phyloP scores from a whole-genome alignment of 1,140 invertebrate genomes.

The Pentalonia nigronervosa region DNA sequence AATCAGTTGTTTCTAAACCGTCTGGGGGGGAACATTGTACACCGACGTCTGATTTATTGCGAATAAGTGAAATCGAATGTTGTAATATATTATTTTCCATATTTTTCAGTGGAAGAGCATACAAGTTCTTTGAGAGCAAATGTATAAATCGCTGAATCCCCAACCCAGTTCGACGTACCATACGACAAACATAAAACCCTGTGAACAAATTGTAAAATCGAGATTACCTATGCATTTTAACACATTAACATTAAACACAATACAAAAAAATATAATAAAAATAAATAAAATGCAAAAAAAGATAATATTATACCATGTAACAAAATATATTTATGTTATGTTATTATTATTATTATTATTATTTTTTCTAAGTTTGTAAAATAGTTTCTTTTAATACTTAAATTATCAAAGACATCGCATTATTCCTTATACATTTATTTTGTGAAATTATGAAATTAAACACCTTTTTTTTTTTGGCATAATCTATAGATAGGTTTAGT shows the following conservation, averaged over 20 bases:
- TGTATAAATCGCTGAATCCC: neutral
- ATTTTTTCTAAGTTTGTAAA: too few relatives aligned
- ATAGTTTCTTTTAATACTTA: too few relatives aligned
- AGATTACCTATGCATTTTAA: neutral
- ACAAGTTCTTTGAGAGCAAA: neutral
- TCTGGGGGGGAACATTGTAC: neutral
- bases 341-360: too few relatives aligned
- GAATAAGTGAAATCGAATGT: neutral
- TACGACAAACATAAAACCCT: neutral
- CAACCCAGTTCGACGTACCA: neutral
- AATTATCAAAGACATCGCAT: too few relatives aligned
- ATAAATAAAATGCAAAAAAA: too few relatives aligned
- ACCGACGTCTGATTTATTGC: neutral
- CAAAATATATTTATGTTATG: neutral
- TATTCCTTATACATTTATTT: too few relatives aligned
- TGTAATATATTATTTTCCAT: conserved; percentile 19
- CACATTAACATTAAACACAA: neutral
- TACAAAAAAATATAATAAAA: neutral
- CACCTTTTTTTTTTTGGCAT: too few relatives aligned
- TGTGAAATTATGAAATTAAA: too few relatives aligned
- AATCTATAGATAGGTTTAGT: too few relatives aligned
- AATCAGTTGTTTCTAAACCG: neutral
- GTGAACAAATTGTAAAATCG: conserved; percentile 8
- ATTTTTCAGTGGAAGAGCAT: neutral
- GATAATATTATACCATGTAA: neutral